Base-by-base conservation (phyloP, 2,888 invertebrate species). In the Euplexia lucipara region DNA sequence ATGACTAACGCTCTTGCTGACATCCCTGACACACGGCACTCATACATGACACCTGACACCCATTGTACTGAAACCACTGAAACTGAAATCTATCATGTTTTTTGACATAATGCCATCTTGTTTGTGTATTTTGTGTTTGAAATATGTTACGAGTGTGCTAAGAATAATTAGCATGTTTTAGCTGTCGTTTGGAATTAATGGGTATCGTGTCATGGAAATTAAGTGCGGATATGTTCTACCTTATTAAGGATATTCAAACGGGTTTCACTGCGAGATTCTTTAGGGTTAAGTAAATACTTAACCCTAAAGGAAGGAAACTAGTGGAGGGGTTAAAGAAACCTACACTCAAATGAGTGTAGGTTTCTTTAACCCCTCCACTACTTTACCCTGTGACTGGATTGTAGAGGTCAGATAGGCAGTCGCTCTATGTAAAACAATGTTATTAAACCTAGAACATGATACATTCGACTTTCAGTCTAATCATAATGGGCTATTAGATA, bases 1-100 rank as follows among this genome's bases (percentile, higher is more conserved):
- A 64, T 42, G 58, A 62, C 42, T 57, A 41, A 75, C 48, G 10
- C 34, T 60, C 18, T 35, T 6, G 32, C 42, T 57, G 59, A 70
- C 65, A 65, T 35, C 8, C 22, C 22, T 49, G 61, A 79, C 75
- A 62, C 44, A 20, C 22, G 54, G 56, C 79, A 75, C 41, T 75
- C 57, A 51, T 10, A 18, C 44, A 8, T 41, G 47, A 57, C 56
- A 67, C 26, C 32, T 54, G 56, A 71, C 70, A 62, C 47, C 22
- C 37, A 64, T 75, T 75, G 75, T 79, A 57, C 18, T 5, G 20
- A 16, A 67, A 39, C 37, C 14, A 20, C 34, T 47, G 39, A 47
- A 59, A 58, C 52, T 47, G 41, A 70, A 68, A 65, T 66, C 53
- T 69, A 60, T 79, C 68, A 79, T 62, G 42, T 65, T 70, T 65